Evolutionary conservation across 2,888 invertebrate species (phyloP).

Genomic region (Synergus japonicus): DNA sequence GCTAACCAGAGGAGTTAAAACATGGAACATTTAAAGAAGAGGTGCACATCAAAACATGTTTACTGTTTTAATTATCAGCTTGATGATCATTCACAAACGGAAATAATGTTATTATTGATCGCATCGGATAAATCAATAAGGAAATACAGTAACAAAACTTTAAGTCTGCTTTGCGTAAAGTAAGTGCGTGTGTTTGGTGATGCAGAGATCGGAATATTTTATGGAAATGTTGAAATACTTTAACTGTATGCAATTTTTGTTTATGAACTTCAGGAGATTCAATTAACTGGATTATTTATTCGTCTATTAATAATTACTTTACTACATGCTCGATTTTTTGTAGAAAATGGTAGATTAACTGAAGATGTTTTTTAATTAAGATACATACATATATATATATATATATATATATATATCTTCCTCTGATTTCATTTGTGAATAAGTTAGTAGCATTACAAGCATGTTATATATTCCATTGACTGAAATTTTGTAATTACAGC

Average conservation of each 20-base stretch:
- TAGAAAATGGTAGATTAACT: not conserved
- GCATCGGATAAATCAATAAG: not conserved
- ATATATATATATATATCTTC: no score
- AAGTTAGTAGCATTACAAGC: no score
- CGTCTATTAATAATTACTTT: no score
- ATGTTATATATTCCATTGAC: not conserved
- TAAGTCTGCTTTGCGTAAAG: no score
- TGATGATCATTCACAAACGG: not conserved
- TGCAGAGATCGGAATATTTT: not conserved
- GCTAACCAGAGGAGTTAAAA: no score
- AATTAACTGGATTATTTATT: no score
- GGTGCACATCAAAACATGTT: not conserved
- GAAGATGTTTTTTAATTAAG: conserved; percentile 3
- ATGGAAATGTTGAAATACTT: not conserved
- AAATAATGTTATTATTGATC: not conserved
- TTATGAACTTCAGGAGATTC: no score
- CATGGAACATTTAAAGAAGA: not conserved
- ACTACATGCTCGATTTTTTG: not conserved
- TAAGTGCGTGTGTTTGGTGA: not conserved
- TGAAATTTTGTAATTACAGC: no score
- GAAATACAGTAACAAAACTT: not conserved
- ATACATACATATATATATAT: no score
- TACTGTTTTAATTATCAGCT: not conserved
- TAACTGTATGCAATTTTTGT: not conserved
- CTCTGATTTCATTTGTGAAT: no score